phyloP scores from a whole-genome alignment of 2,888 invertebrate species.

The Cacoxenus indagator region DNA sequence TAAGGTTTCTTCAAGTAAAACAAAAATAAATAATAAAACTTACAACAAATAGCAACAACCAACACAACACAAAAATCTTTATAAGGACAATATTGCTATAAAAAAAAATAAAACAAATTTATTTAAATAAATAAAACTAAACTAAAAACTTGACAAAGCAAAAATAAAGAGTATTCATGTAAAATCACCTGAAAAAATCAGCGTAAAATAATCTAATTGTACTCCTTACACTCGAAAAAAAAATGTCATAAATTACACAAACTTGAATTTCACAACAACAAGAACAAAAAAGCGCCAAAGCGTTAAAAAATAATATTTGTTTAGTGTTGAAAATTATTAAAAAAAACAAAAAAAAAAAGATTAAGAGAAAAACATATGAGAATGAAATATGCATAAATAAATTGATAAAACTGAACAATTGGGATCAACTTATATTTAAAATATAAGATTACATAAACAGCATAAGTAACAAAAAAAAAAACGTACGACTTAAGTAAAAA shows the following conservation, averaged over 20 bases:
- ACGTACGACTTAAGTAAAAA: neutral
- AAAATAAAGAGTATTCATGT: slow-evolving; percentile 33
- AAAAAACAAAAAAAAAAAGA: slow-evolving; percentile 26
- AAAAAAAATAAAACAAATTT: slow-evolving; percentile 18
- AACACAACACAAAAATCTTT: slow-evolving; percentile 7
- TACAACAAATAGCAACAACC: slow-evolving; percentile 15
- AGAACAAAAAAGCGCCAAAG: neutral
- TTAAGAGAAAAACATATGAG: slow-evolving; percentile 28
- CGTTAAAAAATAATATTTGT: neutral
- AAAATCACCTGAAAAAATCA: slow-evolving; percentile 31
- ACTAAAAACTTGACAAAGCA: slow-evolving; percentile 20
- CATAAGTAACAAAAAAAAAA: slow-evolving; percentile 23
- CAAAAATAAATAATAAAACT: slow-evolving; percentile 35
- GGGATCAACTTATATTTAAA: slow-evolving; percentile 71
- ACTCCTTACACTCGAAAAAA: slow-evolving; percentile 15
- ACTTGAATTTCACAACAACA: slow-evolving; percentile 16
- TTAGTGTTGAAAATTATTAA: slow-evolving; percentile 18
- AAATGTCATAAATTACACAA: slow-evolving; percentile 29
- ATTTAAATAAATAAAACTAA: slow-evolving; percentile 23
- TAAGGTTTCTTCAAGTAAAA: slow-evolving; percentile 19
- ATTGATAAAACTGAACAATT: slow-evolving; percentile 70
- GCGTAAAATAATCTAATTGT: slow-evolving; percentile 32
- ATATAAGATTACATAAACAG: slow-evolving; percentile 64
- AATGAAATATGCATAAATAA: slow-evolving; percentile 25
- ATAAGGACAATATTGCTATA: slow-evolving; percentile 15